Evolutionary conservation across 1,140 invertebrate genomes (phyloP), one percentile per base, ranked within the genome.

Genomic region (Stenopsyche tienmushanensis): DNA sequence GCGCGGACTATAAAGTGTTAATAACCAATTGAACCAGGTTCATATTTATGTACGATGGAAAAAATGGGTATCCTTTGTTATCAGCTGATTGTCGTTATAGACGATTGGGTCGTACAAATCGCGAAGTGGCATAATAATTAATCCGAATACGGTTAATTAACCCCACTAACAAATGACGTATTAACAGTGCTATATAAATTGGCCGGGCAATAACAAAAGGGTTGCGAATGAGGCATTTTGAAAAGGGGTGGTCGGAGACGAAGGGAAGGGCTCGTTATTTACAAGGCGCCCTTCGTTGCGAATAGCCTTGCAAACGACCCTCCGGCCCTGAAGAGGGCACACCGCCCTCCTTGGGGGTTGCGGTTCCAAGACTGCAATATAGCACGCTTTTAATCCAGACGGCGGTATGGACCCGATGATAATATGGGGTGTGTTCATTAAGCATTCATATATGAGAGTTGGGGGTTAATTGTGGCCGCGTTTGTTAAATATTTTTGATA

Each of bases 181-280:
- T 53, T 64, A 53, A 52, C 47, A 54, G 62, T 44, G 50, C 62
- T 24, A 54, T 64, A 64, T 64, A 64, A 64, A 64, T 64, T 55
- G 62, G 62, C 62, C 50, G 52, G 24, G 50, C 62, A 64, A 64
- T 64, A 60, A 60, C 57, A 64, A 54, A 64, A 54, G 50, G 50
- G 50, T 53, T 54, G 50, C 39, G 59, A 44, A 64, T 26, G 57
- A 60, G 57, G 44, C 45, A 47, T 60, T 60, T 42, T n/a, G n/a
- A n/a, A n/a, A n/a, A n/a, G n/a, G n/a, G n/a, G n/a, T n/a, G n/a
- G n/a, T n/a, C n/a, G n/a, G n/a, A n/a, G 42, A 29, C 34, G 39
- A 42, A 42, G 39, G 13, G 53, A 10, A 57, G 39, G 54, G 29
- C 39, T 42, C 54, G 42, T 57, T 57, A 57, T 57, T 57, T 57